phyloP scores from a whole-genome alignment of 1,140 invertebrate genomes.

The Lordiphosa mommai region DNA sequence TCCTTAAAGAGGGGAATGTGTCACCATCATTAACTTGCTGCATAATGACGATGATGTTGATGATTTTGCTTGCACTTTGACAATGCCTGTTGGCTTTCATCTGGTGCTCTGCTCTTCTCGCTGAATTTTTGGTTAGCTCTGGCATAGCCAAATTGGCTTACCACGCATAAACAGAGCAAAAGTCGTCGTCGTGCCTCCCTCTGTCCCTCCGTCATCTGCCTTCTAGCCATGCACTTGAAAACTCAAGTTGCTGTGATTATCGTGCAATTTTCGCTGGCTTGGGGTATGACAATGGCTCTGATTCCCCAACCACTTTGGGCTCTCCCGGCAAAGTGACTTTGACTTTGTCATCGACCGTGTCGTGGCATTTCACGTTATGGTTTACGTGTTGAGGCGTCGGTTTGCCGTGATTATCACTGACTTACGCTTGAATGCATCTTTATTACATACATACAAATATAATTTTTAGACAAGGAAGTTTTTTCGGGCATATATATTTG shows the following conservation, averaged over 20 bases:
- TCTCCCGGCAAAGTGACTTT: constrained; percentile 2
- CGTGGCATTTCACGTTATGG: constrained; percentile 65
- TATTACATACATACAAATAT: constrained; percentile 38
- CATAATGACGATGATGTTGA: too few relatives aligned
- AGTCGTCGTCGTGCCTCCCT: constrained; percentile 1
- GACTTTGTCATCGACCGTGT: constrained; percentile 31
- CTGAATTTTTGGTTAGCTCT: constrained; percentile 55
- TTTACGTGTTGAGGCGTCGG: constrained; percentile 67
- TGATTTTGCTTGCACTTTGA: too few relatives aligned
- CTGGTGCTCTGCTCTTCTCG: too few relatives aligned
- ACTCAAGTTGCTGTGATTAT: constrained; percentile 76
- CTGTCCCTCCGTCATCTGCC: not conserved
- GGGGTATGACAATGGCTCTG: constrained; percentile 53
- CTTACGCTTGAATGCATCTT: constrained; percentile 71
- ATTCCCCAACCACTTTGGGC: not conserved
- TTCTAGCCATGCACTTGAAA: constrained; percentile 51
- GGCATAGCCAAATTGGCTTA: constrained; percentile 71
- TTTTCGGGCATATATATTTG: constrained; percentile 4
- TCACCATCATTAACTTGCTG: too few relatives aligned
- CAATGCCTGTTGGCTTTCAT: too few relatives aligned
- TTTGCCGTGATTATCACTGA: constrained; percentile 70
- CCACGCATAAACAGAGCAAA: constrained; percentile 66
- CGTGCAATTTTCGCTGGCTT: constrained; percentile 60
- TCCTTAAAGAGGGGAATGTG: too few relatives aligned
- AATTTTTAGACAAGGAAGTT: not conserved